Evolutionary conservation across 2,113 vertebrate genomes (phyloP), one percentile per base, ranked within the genome.

Genomic region (Proterorhinus semilunaris): DNA sequence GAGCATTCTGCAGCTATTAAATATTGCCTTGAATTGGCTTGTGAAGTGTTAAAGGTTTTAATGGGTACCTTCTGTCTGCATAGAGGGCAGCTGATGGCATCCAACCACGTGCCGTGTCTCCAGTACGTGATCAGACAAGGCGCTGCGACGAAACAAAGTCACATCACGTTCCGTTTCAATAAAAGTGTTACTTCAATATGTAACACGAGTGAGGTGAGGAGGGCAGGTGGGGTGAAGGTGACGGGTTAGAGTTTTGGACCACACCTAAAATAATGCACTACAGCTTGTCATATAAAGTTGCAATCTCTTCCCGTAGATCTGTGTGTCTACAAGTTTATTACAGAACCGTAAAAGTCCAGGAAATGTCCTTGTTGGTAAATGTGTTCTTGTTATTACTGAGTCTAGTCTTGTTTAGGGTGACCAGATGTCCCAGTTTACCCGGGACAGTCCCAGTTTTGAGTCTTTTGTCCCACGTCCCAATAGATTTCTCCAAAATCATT

Each of bases 111-210:
- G n/a, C 92, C 90, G 1, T 95, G 93, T 75, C 93, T 95, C 94
- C 94, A 95, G 76, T 88, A 95, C 6, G 89, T 74, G 48, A 95
- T 95, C 67, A 96, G 89, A 86, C 94, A 96, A 59, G 90, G 86
- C 49, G 92, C 93, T 95, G 78, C 21, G 69, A 54, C 62, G 52
- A 66, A 17, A 16, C 62, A 48, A 12, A 21, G 15, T 11, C 0
- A 55, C 46, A 9, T 11, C 0, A 55, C 46, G 7, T 13, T 2
- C 43, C 42, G 8, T 59, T 53, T 15, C 44, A 42, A 9, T 58
- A 27, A 7, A 8, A 61, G 36, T 61, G 15, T 44, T 43, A 15
- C 8, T 27, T 11, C 5, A 51, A 5, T 13, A 51, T 15, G 12
- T 51, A 6, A 68, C 8, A 50, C 11, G 36, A 15, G 0, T 6